These are phyloP conservation scores for Corythucha ciliata DNA, from an alignment of 2,888 invertebrate species.

Conservation along the genomic window DNA sequence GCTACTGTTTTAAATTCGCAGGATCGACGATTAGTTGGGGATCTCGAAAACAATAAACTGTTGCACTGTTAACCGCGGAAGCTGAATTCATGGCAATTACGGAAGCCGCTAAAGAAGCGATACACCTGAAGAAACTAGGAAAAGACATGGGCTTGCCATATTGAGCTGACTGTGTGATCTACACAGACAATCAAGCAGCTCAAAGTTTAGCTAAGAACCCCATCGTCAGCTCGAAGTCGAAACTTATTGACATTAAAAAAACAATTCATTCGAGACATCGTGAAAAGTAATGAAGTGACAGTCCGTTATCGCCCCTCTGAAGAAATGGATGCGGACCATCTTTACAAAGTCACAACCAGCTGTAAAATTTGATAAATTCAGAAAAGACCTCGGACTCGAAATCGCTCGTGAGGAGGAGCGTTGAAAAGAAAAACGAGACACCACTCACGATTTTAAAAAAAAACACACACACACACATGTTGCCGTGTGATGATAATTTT, in stretches of 20 bases:
- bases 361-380: too few relatives aligned
- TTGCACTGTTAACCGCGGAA: conserved; percentile 18
- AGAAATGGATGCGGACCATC: conserved; percentile 9
- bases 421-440: too few relatives aligned
- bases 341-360: too few relatives aligned
- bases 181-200: conserved; percentile 19
- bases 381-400: too few relatives aligned
- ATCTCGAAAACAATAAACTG: conserved; percentile 19
- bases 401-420: too few relatives aligned
- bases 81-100: conserved; percentile 15
- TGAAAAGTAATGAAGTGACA: not conserved
- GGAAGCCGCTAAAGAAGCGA: conserved; percentile 7
- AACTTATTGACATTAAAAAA: conserved; percentile 35
- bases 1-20: conserved; percentile 19
- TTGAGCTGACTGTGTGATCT: not conserved
- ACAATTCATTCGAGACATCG: conserved; percentile 40
- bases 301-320: not conserved
- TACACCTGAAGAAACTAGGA: conserved; percentile 1
- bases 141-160: not conserved
- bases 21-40: conserved; percentile 20
- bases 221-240: not conserved
- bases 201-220: not conserved
- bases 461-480: too few relatives aligned
- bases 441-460: too few relatives aligned
- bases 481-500: too few relatives aligned